phyloP scores from a whole-genome alignment of 2,888 invertebrate genomes.

The Oxystoma pomonae region DNA sequence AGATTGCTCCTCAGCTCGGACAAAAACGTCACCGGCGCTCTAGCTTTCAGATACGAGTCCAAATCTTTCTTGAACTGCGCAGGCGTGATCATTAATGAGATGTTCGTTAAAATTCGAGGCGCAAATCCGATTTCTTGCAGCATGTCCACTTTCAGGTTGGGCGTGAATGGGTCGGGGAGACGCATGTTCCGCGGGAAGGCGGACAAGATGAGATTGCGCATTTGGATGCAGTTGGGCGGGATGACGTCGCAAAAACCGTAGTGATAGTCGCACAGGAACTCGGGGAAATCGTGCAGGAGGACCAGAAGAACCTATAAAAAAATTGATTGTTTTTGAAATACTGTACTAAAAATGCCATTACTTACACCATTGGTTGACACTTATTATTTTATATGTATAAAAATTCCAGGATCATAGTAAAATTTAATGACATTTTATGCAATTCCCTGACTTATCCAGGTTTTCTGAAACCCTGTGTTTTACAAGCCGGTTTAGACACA shows the following conservation, averaged over 20 bases:
- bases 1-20: conserved; percentile 88
- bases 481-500: too few relatives aligned
- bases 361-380: too few relatives aligned
- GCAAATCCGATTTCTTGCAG: conserved; percentile 83
- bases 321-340: too few relatives aligned
- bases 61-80: conserved; percentile 90
- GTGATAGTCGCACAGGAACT: conserved; percentile 98
- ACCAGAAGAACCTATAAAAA: conserved; percentile 71
- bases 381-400: too few relatives aligned
- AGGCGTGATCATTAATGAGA: conserved; percentile 81
- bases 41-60: conserved; percentile 92
- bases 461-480: too few relatives aligned
- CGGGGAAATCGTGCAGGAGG: conserved; percentile 96
- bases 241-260: conserved; percentile 99
- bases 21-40: conserved; percentile 92
- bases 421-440: too few relatives aligned
- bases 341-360: too few relatives aligned
- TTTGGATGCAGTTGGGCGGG: conserved; percentile 98
- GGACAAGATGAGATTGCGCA: conserved; percentile 96
- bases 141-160: conserved; percentile 91
- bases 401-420: too few relatives aligned
- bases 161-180: conserved; percentile 97
- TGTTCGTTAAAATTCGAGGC: conserved; percentile 87
- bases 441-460: too few relatives aligned
- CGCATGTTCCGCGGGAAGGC: conserved; percentile 98